phyloP scores from a whole-genome alignment of 2,888 invertebrate genomes.

The Plutella xylostella region DNA sequence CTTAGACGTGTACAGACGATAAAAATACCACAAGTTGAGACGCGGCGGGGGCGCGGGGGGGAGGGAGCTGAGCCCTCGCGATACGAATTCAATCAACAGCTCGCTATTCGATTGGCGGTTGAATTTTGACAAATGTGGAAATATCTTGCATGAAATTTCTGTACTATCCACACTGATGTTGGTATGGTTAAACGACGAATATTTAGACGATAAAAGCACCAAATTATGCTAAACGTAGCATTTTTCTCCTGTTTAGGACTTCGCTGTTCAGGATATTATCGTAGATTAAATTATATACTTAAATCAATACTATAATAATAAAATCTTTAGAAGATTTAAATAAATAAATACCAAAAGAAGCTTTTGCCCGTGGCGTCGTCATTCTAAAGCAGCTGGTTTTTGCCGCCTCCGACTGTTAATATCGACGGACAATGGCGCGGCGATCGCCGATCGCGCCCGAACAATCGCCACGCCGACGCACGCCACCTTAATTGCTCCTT shows the following conservation, averaged over 20 bases:
- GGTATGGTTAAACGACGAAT: too few relatives aligned
- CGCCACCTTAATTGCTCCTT: slow-evolving; percentile 51
- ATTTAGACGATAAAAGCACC: too few relatives aligned
- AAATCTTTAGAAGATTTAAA: neutral
- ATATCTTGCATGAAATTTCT: neutral
- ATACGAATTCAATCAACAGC: slow-evolving; percentile 62
- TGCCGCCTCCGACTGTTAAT: slow-evolving; percentile 38
- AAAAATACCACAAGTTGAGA: slow-evolving; percentile 54
- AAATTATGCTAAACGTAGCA: too few relatives aligned
- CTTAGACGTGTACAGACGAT: slow-evolving; percentile 61
- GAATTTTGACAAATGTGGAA: slow-evolving; percentile 6
- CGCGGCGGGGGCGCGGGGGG: slow-evolving; percentile 16
- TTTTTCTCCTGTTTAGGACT: too few relatives aligned
- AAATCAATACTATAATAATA: neutral
- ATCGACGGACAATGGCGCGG: slow-evolving; percentile 47
- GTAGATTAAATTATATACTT: too few relatives aligned
- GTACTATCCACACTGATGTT: too few relatives aligned
- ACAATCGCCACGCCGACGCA: slow-evolving; percentile 43
- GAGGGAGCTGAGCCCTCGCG: slow-evolving; percentile 28
- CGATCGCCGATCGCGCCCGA: slow-evolving; percentile 38
- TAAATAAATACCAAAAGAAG: neutral
- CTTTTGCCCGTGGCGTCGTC: slow-evolving; percentile 5
- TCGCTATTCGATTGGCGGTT: slow-evolving; percentile 40
- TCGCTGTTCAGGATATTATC: too few relatives aligned
- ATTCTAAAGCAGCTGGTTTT: slow-evolving; percentile 32